Conservation (phyloP, 2,888 invertebrate genomes). For the Nomada lathburiana region DNA sequence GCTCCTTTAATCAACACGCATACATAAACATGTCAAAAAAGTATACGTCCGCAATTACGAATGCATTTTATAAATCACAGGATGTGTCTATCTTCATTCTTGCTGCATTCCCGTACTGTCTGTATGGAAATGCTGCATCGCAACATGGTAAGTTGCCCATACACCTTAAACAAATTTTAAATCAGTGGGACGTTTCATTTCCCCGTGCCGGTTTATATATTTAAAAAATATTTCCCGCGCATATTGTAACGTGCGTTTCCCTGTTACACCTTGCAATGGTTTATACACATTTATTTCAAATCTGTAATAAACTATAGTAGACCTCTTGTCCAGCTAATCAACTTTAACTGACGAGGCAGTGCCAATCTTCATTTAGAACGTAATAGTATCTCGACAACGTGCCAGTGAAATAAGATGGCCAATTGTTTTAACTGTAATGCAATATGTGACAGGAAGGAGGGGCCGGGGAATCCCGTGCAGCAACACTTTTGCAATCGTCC, state of each 20-base stretch:
- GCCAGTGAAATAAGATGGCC: not conserved
- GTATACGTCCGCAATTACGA: constrained; percentile 2
- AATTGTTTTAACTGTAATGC: not conserved
- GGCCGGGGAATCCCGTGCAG: no score
- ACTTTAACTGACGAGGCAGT: not conserved
- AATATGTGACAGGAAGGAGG: no score
- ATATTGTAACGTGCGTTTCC: no score
- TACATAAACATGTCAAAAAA: constrained; percentile 1
- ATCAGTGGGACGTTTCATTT: constrained; percentile 23
- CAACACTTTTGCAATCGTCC: no score
- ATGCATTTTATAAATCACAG: constrained; percentile 39
- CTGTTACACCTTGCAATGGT: not conserved
- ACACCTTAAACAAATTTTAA: not conserved
- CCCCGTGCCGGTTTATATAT: not conserved
- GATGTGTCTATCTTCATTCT: constrained; percentile 58
- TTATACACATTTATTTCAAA: not conserved
- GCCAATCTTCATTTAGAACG: not conserved
- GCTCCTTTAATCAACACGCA: constrained; percentile 1
- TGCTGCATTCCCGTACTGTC: constrained; percentile 19
- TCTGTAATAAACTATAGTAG: not conserved
- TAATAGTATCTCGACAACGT: no score
- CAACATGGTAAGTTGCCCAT: not conserved
- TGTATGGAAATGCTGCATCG: not conserved
- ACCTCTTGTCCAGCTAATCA: not conserved
- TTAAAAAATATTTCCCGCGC: no score